phyloP scores from a whole-genome alignment of 2,888 invertebrate genomes.

The Eledona agricola region DNA sequence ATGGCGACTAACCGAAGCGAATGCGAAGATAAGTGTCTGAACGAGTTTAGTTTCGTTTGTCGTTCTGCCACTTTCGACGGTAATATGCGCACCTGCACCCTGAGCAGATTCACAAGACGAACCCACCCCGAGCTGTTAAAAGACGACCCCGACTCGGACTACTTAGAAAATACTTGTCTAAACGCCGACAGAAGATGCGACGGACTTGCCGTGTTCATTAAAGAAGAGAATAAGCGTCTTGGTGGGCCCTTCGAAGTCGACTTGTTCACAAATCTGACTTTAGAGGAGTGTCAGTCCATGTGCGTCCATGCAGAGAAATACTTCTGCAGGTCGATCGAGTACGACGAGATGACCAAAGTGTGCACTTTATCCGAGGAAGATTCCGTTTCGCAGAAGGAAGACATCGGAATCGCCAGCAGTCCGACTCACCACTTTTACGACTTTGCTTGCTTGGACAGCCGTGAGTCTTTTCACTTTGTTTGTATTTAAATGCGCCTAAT shows the following conservation, averaged over 20 bases:
- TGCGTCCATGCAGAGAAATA: slow-evolving; percentile 88
- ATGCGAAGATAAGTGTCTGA: slow-evolving; percentile 89
- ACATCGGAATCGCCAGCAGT: slow-evolving; percentile 84
- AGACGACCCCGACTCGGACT: slow-evolving; percentile 88
- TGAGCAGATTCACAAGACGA: slow-evolving; percentile 84
- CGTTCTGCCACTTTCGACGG: slow-evolving; percentile 87
- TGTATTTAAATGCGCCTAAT: no score
- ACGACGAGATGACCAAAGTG: slow-evolving; percentile 85
- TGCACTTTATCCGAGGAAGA: slow-evolving; percentile 93
- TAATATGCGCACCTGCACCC: slow-evolving; percentile 77
- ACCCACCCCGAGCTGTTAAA: slow-evolving; percentile 86
- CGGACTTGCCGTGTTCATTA: slow-evolving; percentile 86
- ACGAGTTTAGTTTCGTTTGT: slow-evolving; percentile 89
- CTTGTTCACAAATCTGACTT: slow-evolving; percentile 83
- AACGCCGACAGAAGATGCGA: slow-evolving; percentile 88
- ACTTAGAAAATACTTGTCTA: slow-evolving; percentile 89
- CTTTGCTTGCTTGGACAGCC: slow-evolving; percentile 88
- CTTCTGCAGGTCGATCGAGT: slow-evolving; percentile 89
- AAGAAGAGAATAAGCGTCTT: slow-evolving; percentile 87
- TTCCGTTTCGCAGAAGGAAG: slow-evolving; percentile 88
- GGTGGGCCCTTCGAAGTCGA: slow-evolving; percentile 91
- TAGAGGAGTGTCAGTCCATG: slow-evolving; percentile 88
- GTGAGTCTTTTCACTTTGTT: slow-evolving; percentile 71
- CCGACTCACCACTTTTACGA: slow-evolving; percentile 89
- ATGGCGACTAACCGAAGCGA: slow-evolving; percentile 87